Evolutionary conservation across 2,888 invertebrate genomes (phyloP).

Genomic region (Papilio demoleus): DNA sequence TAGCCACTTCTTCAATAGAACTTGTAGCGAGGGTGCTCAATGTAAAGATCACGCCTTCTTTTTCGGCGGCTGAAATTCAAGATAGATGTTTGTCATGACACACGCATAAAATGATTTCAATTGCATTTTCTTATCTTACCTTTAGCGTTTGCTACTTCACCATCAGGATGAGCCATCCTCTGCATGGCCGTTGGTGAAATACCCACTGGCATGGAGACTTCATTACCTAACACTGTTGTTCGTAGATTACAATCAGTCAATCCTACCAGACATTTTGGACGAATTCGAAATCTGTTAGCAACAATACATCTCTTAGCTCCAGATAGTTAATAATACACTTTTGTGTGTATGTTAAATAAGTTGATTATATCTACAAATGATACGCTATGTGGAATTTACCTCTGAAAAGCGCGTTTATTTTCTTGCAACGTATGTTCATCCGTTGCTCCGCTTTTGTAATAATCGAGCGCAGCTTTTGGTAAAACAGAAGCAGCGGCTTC

Average conservation of each 20-base stretch:
- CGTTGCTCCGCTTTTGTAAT: slow-evolving; percentile 94
- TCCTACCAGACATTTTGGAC: slow-evolving; percentile 89
- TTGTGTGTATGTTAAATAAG: too few species aligned
- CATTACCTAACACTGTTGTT: slow-evolving; percentile 85
- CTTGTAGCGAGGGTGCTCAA: slow-evolving; percentile 94
- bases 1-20: slow-evolving; percentile 94
- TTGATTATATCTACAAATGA: too few species aligned
- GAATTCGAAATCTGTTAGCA: slow-evolving; percentile 85
- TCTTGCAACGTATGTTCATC: slow-evolving; percentile 88
- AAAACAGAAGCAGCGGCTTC: slow-evolving; percentile 85
- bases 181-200: slow-evolving; percentile 95
- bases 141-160: slow-evolving; percentile 90
- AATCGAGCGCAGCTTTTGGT: slow-evolving; percentile 89
- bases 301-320: too few species aligned
- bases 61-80: slow-evolving; percentile 87
- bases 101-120: too few species aligned
- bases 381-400: slow-evolving; percentile 81
- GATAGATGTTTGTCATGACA: too few species aligned
- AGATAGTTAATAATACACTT: too few species aligned
- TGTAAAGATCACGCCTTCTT: slow-evolving; percentile 89
- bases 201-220: slow-evolving; percentile 87
- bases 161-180: slow-evolving; percentile 92
- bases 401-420: slow-evolving; percentile 89
- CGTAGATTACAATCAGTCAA: slow-evolving; percentile 85
- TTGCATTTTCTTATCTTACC: too few species aligned